Percentiles rank a stretch among this genome's conserved stretches.
phyloP scores from a whole-genome alignment of 2,797 vertebrate species.

The Catamblyrhynchus diadema region DNA sequence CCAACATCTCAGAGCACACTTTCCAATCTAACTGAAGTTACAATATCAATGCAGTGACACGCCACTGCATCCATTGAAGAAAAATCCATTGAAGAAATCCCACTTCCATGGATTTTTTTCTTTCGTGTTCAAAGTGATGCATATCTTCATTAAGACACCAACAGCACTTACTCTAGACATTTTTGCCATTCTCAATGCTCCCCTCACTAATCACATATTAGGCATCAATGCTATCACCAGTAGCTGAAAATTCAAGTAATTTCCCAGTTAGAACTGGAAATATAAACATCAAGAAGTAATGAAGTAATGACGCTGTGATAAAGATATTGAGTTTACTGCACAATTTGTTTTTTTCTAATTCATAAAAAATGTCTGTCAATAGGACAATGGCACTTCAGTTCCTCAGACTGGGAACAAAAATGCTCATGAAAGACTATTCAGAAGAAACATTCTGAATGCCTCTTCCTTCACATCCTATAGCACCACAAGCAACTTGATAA shows the following conservation, averaged over 20 bases:
- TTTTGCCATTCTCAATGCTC: neutral
- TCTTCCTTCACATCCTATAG: neutral
- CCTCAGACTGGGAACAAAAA: neutral
- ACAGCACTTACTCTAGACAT: neutral
- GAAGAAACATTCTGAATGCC: neutral
- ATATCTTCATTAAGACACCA: neutral
- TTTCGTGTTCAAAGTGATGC: neutral
- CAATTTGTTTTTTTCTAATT: neutral
- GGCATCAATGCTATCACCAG: neutral
- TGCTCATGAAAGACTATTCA: neutral
- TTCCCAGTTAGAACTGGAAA: neutral
- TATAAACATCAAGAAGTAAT: neutral
- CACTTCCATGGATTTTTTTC: neutral
- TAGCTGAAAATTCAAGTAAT: neutral
- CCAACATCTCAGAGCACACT: neutral
- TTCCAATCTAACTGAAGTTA: neutral
- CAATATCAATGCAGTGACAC: accelerated
- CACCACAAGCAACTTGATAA: neutral
- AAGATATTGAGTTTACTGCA: neutral
- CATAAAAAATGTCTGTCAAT: neutral
- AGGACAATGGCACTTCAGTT: neutral
- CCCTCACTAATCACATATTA: neutral
- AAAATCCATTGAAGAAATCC: neutral
- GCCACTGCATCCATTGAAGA: neutral
- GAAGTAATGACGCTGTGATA: neutral